Conservation (phyloP, 2,888 invertebrate species). For the Thalpophila matura region DNA sequence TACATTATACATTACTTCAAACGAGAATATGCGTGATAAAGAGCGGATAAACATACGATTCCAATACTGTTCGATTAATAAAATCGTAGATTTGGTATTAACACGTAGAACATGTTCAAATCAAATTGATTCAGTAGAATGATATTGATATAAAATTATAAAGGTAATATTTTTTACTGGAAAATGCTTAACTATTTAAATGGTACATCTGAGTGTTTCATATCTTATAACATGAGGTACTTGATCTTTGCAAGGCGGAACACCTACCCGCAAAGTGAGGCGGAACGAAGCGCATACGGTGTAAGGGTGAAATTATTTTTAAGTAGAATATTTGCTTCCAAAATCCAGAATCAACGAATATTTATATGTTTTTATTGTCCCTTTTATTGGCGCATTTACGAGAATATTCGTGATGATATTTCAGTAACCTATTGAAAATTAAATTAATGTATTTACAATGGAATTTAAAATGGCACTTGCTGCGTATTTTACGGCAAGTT, state of each 20-base stretch:
- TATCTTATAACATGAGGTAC: conserved; percentile 55
- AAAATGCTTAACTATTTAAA: neutral
- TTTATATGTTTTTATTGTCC: conserved; percentile 86
- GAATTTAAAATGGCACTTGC: conserved; percentile 63
- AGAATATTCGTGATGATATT: conserved; percentile 54
- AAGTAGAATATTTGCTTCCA: conserved; percentile 83
- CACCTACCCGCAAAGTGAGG: conserved; percentile 62
- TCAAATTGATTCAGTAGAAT: neutral
- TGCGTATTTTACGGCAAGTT: conserved; percentile 61
- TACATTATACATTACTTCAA: conserved; percentile 13
- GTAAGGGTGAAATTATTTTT: conserved; percentile 72
- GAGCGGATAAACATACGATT: neutral
- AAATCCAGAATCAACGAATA: conserved; percentile 88
- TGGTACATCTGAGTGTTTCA: conserved; percentile 59
- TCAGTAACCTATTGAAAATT: conserved; percentile 50
- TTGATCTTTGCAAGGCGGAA: conserved; percentile 55
- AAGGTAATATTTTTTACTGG: neutral
- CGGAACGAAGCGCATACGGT: conserved; percentile 59
- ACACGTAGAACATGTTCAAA: neutral
- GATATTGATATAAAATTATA: neutral
- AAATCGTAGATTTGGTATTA: neutral
- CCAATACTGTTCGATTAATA: neutral
- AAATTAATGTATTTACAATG: conserved; percentile 56
- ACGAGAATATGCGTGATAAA: conserved; percentile 22
- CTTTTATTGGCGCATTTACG: conserved; percentile 76